Conservation (phyloP, 2,113 vertebrate genomes). For the Rhineura floridana region DNA sequence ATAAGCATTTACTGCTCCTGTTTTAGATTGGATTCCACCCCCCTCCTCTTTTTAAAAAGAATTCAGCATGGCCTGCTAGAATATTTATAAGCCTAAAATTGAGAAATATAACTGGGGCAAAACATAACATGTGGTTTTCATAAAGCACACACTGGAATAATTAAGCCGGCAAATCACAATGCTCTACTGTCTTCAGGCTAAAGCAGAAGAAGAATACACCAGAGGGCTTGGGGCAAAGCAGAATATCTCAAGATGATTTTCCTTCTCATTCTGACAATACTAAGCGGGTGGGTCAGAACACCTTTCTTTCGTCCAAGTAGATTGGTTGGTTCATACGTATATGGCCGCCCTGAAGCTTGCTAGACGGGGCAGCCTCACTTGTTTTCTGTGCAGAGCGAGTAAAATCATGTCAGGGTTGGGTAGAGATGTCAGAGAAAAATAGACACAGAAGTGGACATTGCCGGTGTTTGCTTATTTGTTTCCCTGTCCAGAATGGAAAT, state of each 20-base stretch:
- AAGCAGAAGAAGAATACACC: not conserved
- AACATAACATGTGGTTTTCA: conserved; percentile 37
- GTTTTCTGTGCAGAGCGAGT: no score
- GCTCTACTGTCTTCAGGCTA: not conserved
- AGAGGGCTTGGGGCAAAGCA: not conserved
- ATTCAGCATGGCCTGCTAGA: conserved; percentile 34
- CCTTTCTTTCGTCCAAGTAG: not conserved
- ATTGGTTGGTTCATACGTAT: not conserved
- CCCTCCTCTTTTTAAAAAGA: not conserved
- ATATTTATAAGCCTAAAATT: conserved; percentile 60
- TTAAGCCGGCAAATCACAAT: not conserved
- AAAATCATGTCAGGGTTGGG: no score
- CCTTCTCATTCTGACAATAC: not conserved
- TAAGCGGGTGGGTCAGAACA: not conserved
- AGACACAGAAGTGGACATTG: no score
- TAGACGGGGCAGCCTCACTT: no score
- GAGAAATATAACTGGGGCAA: conserved; percentile 41
- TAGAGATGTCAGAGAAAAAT: no score
- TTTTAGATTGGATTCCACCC: conserved; percentile 30
- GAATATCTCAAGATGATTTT: not conserved
- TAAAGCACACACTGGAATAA: conserved; percentile 42
- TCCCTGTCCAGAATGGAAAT: no score
- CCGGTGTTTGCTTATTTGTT: no score
- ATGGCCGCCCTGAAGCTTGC: no score
- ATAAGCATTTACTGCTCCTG: conserved; percentile 44